Evolutionary conservation across 2,113 vertebrate genomes (phyloP).

Genomic region (Vulpes vulpes): DNA sequence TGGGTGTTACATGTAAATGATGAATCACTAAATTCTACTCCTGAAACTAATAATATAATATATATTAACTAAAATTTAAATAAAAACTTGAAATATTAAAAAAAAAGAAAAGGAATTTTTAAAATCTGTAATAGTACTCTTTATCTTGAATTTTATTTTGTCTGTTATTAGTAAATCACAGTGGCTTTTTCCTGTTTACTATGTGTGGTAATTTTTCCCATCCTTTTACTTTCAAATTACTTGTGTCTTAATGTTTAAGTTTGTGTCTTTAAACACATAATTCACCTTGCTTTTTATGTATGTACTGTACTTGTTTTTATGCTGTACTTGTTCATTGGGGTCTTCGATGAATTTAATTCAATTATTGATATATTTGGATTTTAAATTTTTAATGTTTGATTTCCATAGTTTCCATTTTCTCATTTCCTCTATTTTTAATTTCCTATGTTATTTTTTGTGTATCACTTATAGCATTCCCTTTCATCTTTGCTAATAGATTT

Average conservation of each 20-base stretch:
- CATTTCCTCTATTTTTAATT: background rate
- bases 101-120: background rate
- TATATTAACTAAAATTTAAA: background rate
- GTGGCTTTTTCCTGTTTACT: background rate
- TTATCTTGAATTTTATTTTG: background rate
- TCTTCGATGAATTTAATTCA: background rate
- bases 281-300: background rate
- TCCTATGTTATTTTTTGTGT: background rate
- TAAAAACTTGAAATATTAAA: background rate
- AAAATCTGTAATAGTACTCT: background rate
- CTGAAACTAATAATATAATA: background rate
- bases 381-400: background rate
- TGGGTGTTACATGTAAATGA: background rate
- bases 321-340: background rate
- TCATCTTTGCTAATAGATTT: background rate
- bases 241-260: background rate
- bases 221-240: background rate
- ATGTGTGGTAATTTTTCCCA: background rate
- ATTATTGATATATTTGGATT: background rate
- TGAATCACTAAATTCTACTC: background rate
- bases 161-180: background rate
- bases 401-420: background rate
- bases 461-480: background rate
- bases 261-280: background rate
- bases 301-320: background rate